Conservation (phyloP, 2,888 invertebrate genomes). For the Artemia sp. region DNA sequence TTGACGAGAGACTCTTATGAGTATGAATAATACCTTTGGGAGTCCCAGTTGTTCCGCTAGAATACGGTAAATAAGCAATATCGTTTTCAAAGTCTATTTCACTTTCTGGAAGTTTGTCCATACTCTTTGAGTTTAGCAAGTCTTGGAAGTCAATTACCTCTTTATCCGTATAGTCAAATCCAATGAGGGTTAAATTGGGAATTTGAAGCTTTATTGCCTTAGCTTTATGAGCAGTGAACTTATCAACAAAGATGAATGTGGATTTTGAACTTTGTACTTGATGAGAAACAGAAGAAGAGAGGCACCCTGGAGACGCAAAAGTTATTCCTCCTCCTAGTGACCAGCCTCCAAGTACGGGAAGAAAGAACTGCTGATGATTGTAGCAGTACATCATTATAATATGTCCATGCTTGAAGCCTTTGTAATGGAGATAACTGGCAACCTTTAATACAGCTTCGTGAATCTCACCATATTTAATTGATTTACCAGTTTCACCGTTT, state of each 20-base stretch:
- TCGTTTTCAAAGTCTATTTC: background rate
- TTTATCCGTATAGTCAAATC: background rate
- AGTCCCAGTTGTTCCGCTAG: background rate
- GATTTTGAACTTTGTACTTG: background rate
- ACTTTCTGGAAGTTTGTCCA: background rate
- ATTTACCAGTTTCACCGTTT: background rate
- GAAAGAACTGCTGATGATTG: constrained; percentile 20
- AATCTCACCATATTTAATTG: constrained; percentile 1
- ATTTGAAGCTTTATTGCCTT: background rate
- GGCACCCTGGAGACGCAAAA: constrained; percentile 6
- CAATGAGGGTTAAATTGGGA: background rate
- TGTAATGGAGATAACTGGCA: background rate
- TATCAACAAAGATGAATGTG: background rate
- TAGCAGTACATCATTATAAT: constrained; percentile 21
- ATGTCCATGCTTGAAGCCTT: constrained; percentile 17
- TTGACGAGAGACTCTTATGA: background rate
- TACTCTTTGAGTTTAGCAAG: background rate
- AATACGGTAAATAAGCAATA: background rate
- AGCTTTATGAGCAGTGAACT: background rate
- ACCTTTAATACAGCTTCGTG: background rate
- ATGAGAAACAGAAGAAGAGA: background rate
- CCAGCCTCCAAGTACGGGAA: constrained; percentile 22
- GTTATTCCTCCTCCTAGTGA: constrained; percentile 20
- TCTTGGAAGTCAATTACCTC: background rate
- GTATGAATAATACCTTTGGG: background rate